Evolutionary conservation across 2,113 vertebrate genomes (phyloP).

Genomic region (Pteronura brasiliensis): DNA sequence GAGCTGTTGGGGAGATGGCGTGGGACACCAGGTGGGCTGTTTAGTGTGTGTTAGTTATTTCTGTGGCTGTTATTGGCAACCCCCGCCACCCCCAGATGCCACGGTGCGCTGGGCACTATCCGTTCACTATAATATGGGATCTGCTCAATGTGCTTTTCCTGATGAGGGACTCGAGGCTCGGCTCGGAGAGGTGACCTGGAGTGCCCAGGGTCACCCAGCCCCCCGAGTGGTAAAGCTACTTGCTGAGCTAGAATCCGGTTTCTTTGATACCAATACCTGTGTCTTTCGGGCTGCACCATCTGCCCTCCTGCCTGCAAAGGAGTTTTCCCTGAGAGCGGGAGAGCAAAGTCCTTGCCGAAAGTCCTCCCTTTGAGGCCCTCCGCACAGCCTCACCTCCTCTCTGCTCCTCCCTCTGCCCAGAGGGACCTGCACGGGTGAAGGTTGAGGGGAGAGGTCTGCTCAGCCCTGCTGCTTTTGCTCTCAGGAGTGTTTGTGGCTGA

Average conservation of each 20-base stretch:
- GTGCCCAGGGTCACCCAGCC: neutral
- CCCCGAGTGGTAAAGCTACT: neutral
- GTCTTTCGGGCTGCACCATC: neutral
- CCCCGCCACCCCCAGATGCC: neutral
- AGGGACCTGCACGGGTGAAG: neutral
- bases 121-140: neutral
- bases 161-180: neutral
- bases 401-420: neutral
- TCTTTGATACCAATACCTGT: neutral
- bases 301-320: neutral
- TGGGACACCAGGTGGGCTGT: neutral
- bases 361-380: neutral
- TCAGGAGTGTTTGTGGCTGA: neutral
- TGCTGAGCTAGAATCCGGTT: neutral
- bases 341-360: neutral
- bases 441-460: neutral
- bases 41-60: neutral
- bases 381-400: accelerated
- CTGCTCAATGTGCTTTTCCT: neutral
- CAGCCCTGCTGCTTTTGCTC: neutral
- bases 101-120: neutral
- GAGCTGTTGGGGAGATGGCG: neutral
- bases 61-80: neutral
- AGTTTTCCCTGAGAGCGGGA: neutral
- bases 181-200: neutral